Conservation (phyloP, 2,797 vertebrate species). For the Xerus rutilus region DNA sequence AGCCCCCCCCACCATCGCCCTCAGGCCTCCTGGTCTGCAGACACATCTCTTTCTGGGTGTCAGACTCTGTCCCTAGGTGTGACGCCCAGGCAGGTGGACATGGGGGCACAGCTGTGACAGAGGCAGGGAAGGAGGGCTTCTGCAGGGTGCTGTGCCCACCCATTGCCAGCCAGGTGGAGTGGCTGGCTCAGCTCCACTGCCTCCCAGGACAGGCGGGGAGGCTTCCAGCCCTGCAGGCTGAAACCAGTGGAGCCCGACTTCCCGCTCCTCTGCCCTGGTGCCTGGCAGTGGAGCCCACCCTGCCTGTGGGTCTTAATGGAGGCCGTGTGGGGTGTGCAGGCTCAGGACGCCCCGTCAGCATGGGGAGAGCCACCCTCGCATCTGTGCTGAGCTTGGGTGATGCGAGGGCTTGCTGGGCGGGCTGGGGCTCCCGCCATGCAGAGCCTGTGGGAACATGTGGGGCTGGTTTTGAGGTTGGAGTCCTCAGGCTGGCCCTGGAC, state of each 20-base stretch:
- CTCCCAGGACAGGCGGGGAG: background rate
- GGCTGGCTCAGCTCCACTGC: fast-evolving
- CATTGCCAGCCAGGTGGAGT: background rate
- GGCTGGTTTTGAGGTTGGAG: background rate
- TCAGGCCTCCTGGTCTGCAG: background rate
- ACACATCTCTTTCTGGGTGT: background rate
- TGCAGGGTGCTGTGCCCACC: fast-evolving
- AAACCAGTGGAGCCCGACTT: background rate
- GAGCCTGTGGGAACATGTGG: background rate
- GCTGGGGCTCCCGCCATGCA: no score
- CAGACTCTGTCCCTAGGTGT: background rate
- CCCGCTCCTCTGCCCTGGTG: no score
- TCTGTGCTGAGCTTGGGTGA: no score
- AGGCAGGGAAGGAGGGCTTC: background rate
- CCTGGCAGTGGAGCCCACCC: background rate
- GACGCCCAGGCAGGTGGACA: background rate
- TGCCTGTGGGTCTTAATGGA: background rate
- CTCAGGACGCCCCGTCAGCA: background rate
- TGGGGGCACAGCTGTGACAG: background rate
- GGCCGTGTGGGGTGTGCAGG: no score
- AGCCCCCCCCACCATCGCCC: fast-evolving
- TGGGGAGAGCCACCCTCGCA: background rate
- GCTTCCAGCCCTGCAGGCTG: background rate
- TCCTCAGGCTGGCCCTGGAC: background rate
- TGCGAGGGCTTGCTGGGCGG: no score